Evolutionary conservation across 2,888 invertebrate species (phyloP), one percentile per base, ranked within the genome.

Genomic region (Coronaproctus castanopsis): DNA sequence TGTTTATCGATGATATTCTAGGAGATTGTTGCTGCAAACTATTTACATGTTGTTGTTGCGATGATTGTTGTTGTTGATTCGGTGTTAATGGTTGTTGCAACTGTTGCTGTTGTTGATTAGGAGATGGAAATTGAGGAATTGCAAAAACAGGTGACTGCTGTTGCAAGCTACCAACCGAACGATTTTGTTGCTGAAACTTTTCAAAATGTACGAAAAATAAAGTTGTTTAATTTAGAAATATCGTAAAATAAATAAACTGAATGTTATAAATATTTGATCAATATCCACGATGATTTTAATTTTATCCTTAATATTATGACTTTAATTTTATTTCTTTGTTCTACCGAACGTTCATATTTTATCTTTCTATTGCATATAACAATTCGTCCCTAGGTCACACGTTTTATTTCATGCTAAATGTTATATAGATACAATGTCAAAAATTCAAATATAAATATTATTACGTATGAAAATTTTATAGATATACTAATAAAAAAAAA

Each of bases 21-120:
- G 56, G 59, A 18, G 56, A 59, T 36, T 59, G 59, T 19, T 59
- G 65, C 53, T 61, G 63, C 23, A 53, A 57, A 48, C 54, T 60
- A 14, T 54, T 54, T 18, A 54, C 51, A 56, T 57, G 62, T 60
- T 59, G 62, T 24, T 61, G 64, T 61, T 70, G 62, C 68, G 66
- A 74, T 65, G 71, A 72, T 66, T 62, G 73, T 65, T 73, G 72
- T 62, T 63, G 66, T 18, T 66, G 67, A 18, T 69, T 66, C 56
- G 70, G 77, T 69, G 67, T 75, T 64, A 70, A 71, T 67, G 63
- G 73, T 65, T 73, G 72, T 61, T 63, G 66, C 19, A 66, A 67
- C 54, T 68, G 68, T 23, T 60, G 58, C 53, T 59, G 60, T 49
- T 60, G 50, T 52, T 63, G 63, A 57, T 62, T 66, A 5, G 66